A percentile compares a stretch with the other conserved stretches of the same genome.
phyloP scores from a whole-genome alignment of 1,140 invertebrate genomes.

The Steinernema feltiae region DNA sequence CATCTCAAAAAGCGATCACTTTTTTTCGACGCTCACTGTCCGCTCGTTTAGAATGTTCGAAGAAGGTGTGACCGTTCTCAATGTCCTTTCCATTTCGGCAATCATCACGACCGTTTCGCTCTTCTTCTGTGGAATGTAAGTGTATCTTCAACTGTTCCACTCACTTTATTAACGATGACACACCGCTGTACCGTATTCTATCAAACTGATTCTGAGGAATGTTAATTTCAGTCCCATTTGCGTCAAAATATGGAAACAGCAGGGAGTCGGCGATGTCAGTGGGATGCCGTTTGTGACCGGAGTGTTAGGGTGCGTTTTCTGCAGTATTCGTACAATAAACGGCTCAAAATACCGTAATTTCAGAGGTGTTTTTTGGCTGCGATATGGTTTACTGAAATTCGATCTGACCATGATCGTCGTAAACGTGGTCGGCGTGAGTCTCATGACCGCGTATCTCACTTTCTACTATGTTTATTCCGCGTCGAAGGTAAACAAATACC shows the following conservation, averaged over 20 bases:
- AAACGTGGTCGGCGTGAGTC: conserved; percentile 46
- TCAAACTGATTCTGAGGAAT: neutral
- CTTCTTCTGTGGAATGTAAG: conserved; percentile 55
- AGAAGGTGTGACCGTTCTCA: conserved; percentile 33
- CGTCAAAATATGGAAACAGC: conserved; percentile 47
- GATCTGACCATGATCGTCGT: conserved; percentile 53
- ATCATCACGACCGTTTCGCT: conserved; percentile 54
- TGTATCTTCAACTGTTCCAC: conserved; percentile 13
- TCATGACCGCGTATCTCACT: conserved; percentile 45
- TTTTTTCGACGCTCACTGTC: no score
- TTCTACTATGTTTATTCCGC: conserved; percentile 47
- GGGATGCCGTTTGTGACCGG: conserved; percentile 55
- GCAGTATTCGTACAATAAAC: conserved; percentile 4
- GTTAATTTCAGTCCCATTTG: conserved; percentile 51
- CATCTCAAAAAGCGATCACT: no score
- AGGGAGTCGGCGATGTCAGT: conserved; percentile 49
- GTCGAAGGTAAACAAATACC: conserved; percentile 31
- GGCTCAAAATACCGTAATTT: conserved; percentile 8
- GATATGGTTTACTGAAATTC: conserved; percentile 51
- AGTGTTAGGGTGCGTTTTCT: conserved; percentile 42
- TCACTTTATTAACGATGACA: neutral
- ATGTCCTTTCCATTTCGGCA: conserved; percentile 49
- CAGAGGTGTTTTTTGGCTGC: conserved; percentile 53
- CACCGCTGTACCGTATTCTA: neutral
- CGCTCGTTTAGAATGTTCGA: conserved; percentile 15